Evolutionary conservation across 2,888 invertebrate genomes (phyloP).

Genomic region (Mythimna albipuncta): DNA sequence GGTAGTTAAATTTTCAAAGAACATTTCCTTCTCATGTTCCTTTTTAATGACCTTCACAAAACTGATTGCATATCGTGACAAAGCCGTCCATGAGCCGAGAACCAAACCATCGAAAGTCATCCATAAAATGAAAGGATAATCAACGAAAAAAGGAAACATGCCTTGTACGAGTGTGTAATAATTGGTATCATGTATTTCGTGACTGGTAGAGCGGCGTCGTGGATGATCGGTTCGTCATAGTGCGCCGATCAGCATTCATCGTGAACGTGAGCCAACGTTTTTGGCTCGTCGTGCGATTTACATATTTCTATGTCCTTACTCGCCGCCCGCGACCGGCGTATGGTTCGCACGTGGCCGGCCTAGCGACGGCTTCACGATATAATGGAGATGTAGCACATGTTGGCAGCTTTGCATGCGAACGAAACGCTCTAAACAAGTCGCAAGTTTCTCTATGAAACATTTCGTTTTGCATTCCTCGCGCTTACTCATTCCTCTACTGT

Average conservation of each 20-base stretch:
- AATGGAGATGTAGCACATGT: constrained; percentile 75
- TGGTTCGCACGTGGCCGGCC: constrained; percentile 79
- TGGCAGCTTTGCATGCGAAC: constrained; percentile 72
- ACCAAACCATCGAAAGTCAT: constrained; percentile 5
- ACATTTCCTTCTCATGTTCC: neutral
- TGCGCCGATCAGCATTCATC: constrained; percentile 74
- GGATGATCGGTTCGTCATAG: constrained; percentile 74
- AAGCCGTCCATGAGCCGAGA: neutral
- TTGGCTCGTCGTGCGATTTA: constrained; percentile 81
- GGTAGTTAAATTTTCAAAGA: neutral
- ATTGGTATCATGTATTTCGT: constrained; percentile 65
- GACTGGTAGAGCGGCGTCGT: constrained; percentile 65
- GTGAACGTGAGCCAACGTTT: constrained; percentile 75
- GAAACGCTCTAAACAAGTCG: constrained; percentile 60
- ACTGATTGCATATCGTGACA: constrained; percentile 8
- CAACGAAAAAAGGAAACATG: constrained; percentile 32
- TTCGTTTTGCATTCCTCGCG: constrained; percentile 43
- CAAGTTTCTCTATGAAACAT: constrained; percentile 62
- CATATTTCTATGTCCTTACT: constrained; percentile 79
- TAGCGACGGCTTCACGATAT: constrained; percentile 70
- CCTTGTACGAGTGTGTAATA: constrained; percentile 42
- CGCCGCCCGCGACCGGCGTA: constrained; percentile 65
- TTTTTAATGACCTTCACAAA: constrained; percentile 3
- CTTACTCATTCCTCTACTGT: constrained; percentile 28
- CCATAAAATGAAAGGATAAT: constrained; percentile 28